Evolutionary conservation across 2,888 invertebrate species (phyloP).

Genomic region (Germaria angustata): DNA sequence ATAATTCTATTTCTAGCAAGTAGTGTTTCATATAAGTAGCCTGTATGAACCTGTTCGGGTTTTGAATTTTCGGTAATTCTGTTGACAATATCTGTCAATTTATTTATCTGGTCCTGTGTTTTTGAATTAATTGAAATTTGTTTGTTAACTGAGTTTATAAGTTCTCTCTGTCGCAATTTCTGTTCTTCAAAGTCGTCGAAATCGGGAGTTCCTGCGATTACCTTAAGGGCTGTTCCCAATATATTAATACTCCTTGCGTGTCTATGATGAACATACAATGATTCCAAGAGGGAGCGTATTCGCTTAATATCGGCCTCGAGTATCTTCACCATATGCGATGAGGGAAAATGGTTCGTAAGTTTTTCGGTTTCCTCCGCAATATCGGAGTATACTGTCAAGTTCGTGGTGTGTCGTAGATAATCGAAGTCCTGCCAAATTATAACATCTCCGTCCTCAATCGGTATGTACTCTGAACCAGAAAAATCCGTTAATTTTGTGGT

Average conservation of each 20-base stretch:
- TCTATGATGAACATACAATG: constrained; percentile 39
- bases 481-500: too few relatives aligned
- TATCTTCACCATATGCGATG: constrained; percentile 56
- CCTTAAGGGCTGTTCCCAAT: constrained; percentile 56
- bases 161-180: constrained; percentile 20
- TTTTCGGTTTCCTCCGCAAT: too few relatives aligned
- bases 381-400: too few relatives aligned
- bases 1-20: constrained; percentile 60
- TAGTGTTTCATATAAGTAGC: constrained; percentile 49
- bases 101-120: constrained; percentile 25
- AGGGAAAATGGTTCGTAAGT: constrained; percentile 50
- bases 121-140: constrained; percentile 46
- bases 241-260: constrained; percentile 59
- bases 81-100: neutral
- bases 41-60: constrained; percentile 36
- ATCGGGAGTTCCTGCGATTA: constrained; percentile 54
- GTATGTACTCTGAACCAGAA: too few relatives aligned
- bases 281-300: constrained; percentile 40
- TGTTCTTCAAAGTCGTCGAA: constrained; percentile 58
- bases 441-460: too few relatives aligned
- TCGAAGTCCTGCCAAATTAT: too few relatives aligned
- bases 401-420: too few relatives aligned
- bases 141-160: constrained; percentile 40
- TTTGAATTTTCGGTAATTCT: constrained; percentile 26
- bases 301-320: constrained; percentile 44